Base-by-base conservation (phyloP, 2,888 invertebrate species). In the Agrochola lychnidis region DNA sequence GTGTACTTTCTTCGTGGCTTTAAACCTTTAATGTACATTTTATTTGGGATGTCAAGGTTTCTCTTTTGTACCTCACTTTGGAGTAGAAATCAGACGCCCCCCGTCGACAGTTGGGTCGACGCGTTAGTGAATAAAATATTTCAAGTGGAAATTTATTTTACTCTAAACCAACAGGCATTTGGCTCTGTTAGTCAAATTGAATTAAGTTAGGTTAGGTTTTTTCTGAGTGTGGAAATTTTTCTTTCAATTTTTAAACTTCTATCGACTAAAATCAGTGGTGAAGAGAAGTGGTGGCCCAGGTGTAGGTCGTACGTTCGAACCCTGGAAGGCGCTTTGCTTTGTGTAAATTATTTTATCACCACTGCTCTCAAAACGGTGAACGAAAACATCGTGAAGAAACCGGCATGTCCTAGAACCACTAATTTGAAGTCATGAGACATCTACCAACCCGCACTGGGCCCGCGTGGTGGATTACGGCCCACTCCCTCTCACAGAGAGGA, bases 61-160 rank as follows among this genome's bases (percentile, higher is more conserved):
- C 51, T 36, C 22, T 79, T 63, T 70, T 19, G 7, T 19, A 9
- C 16, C n/a, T 12, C 45, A 36, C 25, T 68, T 67, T n/a, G 66
- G 22, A 61, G 30, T 53, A 36, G 16, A 59, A 76, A 61, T 53
- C 66, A 36, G 59, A 42, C 30, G 22, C 16, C 0, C 19, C 19
- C 22, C 36, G 42, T 10, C 48, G 56, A 66, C 73, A 79, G 4
- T 56, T 16, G 61, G 53, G 19, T 36, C 36, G 36, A 40, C 64
- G 25, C 36, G 51, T 53, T 70, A 53, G 66, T 78, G 80, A 78
- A 78, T 79, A 78, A 78, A 73, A 78, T 78, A 73, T 73, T 12
- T 62, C 59, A 79, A 78, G 59, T n/a, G n/a, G 45, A 48, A 57
- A 19, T 61, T 51, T 30, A 7, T 66, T 71, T 71, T 42, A 30